A percentile compares a stretch with the other conserved stretches of the same genome.
Evolutionary conservation across 2,888 invertebrate species (phyloP).

Genomic region (Pseudococcus jackbeardsleyi): DNA sequence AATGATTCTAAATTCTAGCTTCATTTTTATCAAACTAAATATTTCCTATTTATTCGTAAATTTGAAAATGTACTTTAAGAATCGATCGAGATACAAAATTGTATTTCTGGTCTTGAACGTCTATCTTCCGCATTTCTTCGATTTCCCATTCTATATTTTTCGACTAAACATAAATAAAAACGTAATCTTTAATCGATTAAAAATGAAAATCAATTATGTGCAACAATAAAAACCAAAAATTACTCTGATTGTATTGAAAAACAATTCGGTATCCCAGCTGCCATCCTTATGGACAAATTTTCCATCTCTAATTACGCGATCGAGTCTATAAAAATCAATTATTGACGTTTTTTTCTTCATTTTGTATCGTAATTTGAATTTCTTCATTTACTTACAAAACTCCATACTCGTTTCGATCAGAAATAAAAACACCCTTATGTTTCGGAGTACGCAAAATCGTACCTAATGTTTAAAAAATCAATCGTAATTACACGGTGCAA

Average conservation of each 20-base stretch:
- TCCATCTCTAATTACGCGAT: not conserved
- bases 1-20: no score
- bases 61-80: not conserved
- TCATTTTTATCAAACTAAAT: no score
- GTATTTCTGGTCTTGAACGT: not conserved
- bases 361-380: no score
- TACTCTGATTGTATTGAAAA: conserved; percentile 4
- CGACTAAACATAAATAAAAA: not conserved
- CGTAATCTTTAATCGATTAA: not conserved
- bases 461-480: conserved; percentile 5
- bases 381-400: not conserved
- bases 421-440: not conserved
- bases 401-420: not conserved
- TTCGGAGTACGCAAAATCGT: conserved; percentile 10
- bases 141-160: not conserved
- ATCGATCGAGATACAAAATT: not conserved
- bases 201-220: not conserved
- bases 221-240: not conserved
- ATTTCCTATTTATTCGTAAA: not conserved
- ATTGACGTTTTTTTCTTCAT: no score
- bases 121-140: not conserved
- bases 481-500: not conserved
- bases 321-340: not conserved
- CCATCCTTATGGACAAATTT: not conserved
- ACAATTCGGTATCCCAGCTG: not conserved